Base-by-base conservation (phyloP, 2,888 invertebrate genomes). In the Elgonia sp. region DNA sequence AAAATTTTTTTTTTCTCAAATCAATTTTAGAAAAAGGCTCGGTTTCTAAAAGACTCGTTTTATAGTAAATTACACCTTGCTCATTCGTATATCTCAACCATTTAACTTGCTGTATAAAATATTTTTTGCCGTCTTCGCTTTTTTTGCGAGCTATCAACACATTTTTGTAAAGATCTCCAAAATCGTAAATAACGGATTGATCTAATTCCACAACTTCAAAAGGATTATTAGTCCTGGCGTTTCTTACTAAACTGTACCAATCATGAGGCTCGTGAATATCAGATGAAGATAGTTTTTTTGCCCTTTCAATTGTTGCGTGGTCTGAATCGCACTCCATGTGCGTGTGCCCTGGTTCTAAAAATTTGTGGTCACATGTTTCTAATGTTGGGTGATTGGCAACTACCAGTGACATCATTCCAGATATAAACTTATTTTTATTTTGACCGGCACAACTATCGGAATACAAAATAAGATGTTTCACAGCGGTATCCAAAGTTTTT, bases 341-440 rank as follows among this genome's bases (percentile, higher is more conserved):
- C 3, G 86, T 83, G 37, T 86, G 88, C 12, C 76, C 86, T 8
- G 84, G 55, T 18, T 62, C 55, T 12, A 80, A 21, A 55, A 88
- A 88, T 55, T 84, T 86, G 39, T 88, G 86, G 21, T 86, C 83
- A 9, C 86, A 42, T 0, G 40, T 55, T 9, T 86, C 16, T 3
- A 86, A 18, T 18, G 70, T 62, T n/a, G 57, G 46, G 55, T 86
- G 69, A 55, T 72, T 50, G 14, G 62, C 40, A 14, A 90, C 84
- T 20, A 55, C 39, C 57, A 60, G 37, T 16, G 88, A 70, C 65
- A 91, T 89, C 91, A 91, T 91, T 18, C 81, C 86, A 42, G 85
- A 81, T 29, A 91, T 86, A 62, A 90, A 89, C 18, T 89, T 89
- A 73, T 92, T 90, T 81, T 90, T 90, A 69, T 92, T 92, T 81